Evolutionary conservation across 1,140 invertebrate genomes (phyloP).

Genomic region (Drosophila insularis): DNA sequence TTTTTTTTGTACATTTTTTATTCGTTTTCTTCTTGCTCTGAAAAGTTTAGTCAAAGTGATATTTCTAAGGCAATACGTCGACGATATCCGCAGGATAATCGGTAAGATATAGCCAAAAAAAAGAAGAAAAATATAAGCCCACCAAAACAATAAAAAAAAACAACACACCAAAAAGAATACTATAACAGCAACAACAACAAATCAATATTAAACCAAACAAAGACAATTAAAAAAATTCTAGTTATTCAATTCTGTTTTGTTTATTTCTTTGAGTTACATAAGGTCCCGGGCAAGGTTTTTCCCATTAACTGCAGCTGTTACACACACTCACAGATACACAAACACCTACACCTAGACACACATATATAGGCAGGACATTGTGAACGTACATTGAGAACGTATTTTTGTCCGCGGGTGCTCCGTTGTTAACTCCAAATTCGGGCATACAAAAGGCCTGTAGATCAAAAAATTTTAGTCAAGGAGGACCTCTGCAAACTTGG

Average conservation of each 20-base stretch:
- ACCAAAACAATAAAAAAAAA: not conserved
- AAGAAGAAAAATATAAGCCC: too few species aligned
- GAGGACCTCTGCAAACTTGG: too few species aligned
- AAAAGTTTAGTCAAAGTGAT: slow-evolving; percentile 81
- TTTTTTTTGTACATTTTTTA: slow-evolving; percentile 47
- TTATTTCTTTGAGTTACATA: slow-evolving; percentile 55
- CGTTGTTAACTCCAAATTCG: too few species aligned
- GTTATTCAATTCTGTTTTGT: slow-evolving; percentile 18
- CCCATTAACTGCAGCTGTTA: slow-evolving; percentile 48
- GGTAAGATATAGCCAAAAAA: slow-evolving; percentile 64
- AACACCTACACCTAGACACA: not conserved
- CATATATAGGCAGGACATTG: too few species aligned
- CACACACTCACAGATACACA: slow-evolving; percentile 8
- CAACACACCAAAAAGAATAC: not conserved
- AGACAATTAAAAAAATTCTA: not conserved
- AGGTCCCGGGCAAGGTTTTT: slow-evolving; percentile 62
- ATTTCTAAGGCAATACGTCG: slow-evolving; percentile 82
- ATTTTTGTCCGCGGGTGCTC: too few species aligned
- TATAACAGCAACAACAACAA: not conserved
- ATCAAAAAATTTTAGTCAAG: too few species aligned
- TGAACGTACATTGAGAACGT: too few species aligned
- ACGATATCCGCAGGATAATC: slow-evolving; percentile 83
- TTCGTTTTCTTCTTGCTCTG: slow-evolving; percentile 42
- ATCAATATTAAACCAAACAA: not conserved
- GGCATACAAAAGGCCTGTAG: too few species aligned